Base-by-base conservation (phyloP, 2,797 vertebrate genomes). In the Chelon auratus region DNA sequence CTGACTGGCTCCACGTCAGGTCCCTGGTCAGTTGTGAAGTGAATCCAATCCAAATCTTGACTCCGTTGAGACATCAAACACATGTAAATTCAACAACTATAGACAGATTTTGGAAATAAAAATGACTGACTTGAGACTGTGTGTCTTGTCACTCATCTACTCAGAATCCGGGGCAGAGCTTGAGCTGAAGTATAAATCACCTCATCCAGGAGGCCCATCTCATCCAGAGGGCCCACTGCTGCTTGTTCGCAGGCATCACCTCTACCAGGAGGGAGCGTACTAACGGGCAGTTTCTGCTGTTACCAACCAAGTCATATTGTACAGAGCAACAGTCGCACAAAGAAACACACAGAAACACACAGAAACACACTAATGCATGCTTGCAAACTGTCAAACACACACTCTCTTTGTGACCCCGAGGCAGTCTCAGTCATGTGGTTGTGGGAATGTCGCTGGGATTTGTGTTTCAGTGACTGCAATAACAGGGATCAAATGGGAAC, bases 401-500 rank as follows among this genome's bases (percentile, higher is more conserved):
- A 33, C 73, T 17, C 50, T 72, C 45, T 22, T 58, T 58, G 48
- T 58, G 70, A 76, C 81, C 83, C 86, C 1, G 73, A 65, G 87
- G 83, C 87, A 4, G 62, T 71, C 78, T 75, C 76, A 74, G 80
- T 84, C 86, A 86, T 88, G 86, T 83, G 89, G 86, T 80, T 89
- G 82, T 68, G 83, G 82, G 87, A 90, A 89, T 89, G 87, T 88
- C 60, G 72, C 86, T 77, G 85, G 87, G 84, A 90, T 89, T 87
- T 89, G 89, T 87, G 87, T 86, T 85, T 72, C 62, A 82, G 81
- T 26, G 86, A 80, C 86, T 87, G 81, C 85, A 88, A 83, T 87
- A 90, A 84, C 86, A 67, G 84, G 84, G 84, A 90, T 91, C 85
- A 89, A 84, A 88, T 83, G 73, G 85, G 82, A 88, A 88, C 83